Evolutionary conservation across 2,888 invertebrate genomes (phyloP), one percentile per base, ranked within the genome.

Genomic region (Ornithoptera priamus): DNA sequence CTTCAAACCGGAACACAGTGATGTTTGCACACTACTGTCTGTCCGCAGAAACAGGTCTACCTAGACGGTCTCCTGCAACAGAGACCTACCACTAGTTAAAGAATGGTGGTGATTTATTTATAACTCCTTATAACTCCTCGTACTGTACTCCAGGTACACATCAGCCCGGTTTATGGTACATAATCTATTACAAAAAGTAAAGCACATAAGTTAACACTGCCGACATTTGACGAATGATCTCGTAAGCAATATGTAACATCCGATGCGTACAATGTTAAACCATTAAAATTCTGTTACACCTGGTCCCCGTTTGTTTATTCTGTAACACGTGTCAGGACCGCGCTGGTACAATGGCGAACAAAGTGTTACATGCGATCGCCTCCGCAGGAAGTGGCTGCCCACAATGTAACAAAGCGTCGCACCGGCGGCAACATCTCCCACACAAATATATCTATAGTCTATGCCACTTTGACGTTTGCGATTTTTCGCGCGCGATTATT

Each of bases 401-500:
- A 76, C 77, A 76, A 65, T 64, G 70, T 68, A 74, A 76, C 74
- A 77, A 75, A 66, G 72, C 71, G 15, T 56, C 65, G 72, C 72
- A 66, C 74, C 72, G 71, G 72, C 72, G 68, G 70, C 70, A 70
- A 72, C 72, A 70, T 65, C 50, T 72, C 58, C 60, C 72, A 75
- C 71, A 73, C 75, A 76, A 78, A 75, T 70, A 70, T 60, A 65
- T 69, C 60, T 69, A 69, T 65, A 50, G 68, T 68, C 36, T 30
- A 10, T 58, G 68, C 2, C 68, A 75, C 63, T 59, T 50, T 80
- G 84, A 82, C 87, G 88, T 83, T 84, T 87, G 88, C 87, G 87
- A 86, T 80, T 80, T 87, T 85, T 81, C 80, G 81, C 83, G 83
- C 81, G 59, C 17, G 18, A 50, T 39, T 30, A 5, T 30, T 4